A percentile compares a stretch with the other conserved stretches of the same genome.
These are phyloP conservation scores for Semnopithecus entellus DNA, from an alignment of 2,113 vertebrate genomes.

Conservation along the genomic window DNA sequence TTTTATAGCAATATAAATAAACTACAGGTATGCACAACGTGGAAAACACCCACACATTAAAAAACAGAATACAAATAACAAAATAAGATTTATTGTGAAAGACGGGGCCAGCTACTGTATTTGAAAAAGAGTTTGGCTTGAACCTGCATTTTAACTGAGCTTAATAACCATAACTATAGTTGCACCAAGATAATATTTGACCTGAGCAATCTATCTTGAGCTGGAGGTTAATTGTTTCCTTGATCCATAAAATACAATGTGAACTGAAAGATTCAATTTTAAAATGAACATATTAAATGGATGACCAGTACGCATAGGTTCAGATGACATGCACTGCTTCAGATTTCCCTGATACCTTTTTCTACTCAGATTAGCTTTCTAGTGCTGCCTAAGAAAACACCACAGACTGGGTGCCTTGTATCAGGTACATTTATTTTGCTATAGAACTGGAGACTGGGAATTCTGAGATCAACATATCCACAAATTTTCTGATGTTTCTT, in stretches of 20 bases:
- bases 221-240: constrained; percentile 40
- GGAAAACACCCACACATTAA: not conserved
- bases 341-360: not conserved
- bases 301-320: not conserved
- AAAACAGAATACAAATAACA: not conserved
- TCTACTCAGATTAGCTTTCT: not conserved
- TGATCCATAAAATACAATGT: constrained; percentile 51
- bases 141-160: constrained; percentile 36
- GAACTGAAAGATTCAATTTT: not conserved
- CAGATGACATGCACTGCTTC: not conserved
- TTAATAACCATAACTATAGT: not conserved
- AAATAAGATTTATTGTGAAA: not conserved
- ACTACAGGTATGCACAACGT: not conserved
- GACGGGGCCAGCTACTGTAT: not conserved
- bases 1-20: not conserved
- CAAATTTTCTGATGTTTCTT: not conserved
- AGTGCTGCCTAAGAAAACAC: not conserved
- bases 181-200: constrained; percentile 34
- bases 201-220: not conserved
- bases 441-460: not conserved
- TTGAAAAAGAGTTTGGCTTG: not conserved
- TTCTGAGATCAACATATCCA: not conserved
- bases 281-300: not conserved
- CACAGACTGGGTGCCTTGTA: not conserved
- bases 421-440: not conserved